Percentiles rank a stretch among this genome's conserved stretches.
Conservation (phyloP, 92 coral and sea anemone species). For the Heliopora coerulea region DNA sequence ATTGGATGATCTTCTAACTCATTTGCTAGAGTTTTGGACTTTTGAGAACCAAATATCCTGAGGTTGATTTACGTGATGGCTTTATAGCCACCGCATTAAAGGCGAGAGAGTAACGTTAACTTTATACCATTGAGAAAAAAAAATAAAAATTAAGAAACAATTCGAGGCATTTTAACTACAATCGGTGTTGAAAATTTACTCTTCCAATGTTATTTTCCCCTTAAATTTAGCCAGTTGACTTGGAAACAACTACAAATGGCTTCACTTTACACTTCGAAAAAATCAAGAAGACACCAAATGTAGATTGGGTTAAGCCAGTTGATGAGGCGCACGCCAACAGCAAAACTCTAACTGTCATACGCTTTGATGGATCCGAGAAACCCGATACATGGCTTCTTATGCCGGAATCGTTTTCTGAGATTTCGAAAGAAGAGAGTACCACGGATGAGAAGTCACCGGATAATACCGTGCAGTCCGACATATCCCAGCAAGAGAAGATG, state of each 20-base stretch:
- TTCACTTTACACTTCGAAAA: slow-evolving; percentile 11
- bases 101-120: no score
- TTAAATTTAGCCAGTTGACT: slow-evolving; percentile 12
- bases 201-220: no score
- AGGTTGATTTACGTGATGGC: no score
- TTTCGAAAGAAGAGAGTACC: not conserved
- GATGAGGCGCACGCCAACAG: not conserved
- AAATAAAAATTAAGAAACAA: no score
- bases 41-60: no score
- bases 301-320: slow-evolving; percentile 1
- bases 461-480: not conserved
- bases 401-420: not conserved
- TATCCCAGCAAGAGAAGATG: not conserved
- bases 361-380: not conserved
- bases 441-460: not conserved
- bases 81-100: no score
- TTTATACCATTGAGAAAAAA: no score
- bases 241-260: slow-evolving; percentile 11
- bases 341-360: not conserved
- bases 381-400: not conserved
- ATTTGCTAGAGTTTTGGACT: no score
- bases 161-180: no score
- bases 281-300: slow-evolving; percentile 6
- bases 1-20: no score
- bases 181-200: no score